Base-by-base conservation (phyloP, 2,113 vertebrate genomes). In the Menidia beryllina region DNA sequence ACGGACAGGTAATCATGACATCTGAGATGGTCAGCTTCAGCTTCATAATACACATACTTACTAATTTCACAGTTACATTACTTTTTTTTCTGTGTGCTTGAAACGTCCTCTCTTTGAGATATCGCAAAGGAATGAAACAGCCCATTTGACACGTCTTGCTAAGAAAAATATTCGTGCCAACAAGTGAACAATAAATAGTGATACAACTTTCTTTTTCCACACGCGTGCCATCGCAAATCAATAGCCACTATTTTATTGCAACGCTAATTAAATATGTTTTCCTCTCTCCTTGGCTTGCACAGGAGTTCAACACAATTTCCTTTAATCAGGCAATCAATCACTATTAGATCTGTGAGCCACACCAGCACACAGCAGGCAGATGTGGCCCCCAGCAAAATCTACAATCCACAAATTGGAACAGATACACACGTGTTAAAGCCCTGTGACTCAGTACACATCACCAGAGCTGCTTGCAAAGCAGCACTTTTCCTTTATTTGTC, bases 301-400 rank as follows among this genome's bases (percentile, higher is more conserved):
- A 48, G 65, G 77, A 84, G 81, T 89, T 90, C 77, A 87, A 81
- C 83, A 85, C 83, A 83, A 83, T 86, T 86, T 69, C 58, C 61
- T 58, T 79, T 89, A 87, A 89, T 89, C 84, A 81, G 65, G 68
- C 75, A 86, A 91, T 92, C 90, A 86, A 87, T 91, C 78, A 86
- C 75, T 75, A 87, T 91, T 91, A 90, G 73, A 82, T 85, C 72
- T 59, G 77, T 77, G 58, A 69, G 77, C 68, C 72, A 77, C 76
- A 73, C 72, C 48, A 62, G 79, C 54, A 71, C 64, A 45, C 69
- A 88, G 82, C 85, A 89, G 81, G 77, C 84, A 85, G 82, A 88
- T 88, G 82, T 83, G 79, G 69, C 84, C 81, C 64, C 64, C 53
- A 79, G 86, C 77, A 62, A 75, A 84, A 81, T 69, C 50, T 63